Evolutionary conservation across 2,797 vertebrate genomes (phyloP).

Genomic region (Enteromius afrohamiltoni): DNA sequence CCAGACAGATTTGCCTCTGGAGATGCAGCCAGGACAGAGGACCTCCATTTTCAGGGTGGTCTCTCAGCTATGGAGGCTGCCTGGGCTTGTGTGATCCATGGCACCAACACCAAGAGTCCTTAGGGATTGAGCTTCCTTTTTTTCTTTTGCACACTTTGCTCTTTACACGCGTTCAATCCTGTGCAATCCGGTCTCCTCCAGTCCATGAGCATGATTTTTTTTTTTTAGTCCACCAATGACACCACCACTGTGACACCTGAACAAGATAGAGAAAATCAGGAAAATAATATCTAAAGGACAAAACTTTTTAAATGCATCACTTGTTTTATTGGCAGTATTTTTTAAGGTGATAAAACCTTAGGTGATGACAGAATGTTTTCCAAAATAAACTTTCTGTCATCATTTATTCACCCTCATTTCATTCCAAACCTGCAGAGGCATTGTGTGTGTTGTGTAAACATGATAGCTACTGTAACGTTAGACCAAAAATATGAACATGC

Average conservation of each 20-base stretch:
- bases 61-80: conserved; percentile 61
- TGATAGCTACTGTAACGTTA: no score
- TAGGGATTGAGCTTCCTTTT: conserved; percentile 66
- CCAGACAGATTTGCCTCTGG: conserved; percentile 58
- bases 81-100: conserved; percentile 66
- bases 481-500: background rate
- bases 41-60: conserved; percentile 66
- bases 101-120: conserved; percentile 58
- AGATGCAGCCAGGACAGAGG: conserved; percentile 52
- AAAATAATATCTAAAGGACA: conserved; percentile 53
- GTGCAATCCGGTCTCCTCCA: conserved; percentile 64
- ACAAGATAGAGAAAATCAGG: conserved; percentile 48
- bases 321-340: background rate
- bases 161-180: conserved; percentile 66
- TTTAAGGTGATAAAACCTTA: background rate
- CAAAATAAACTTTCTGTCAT: background rate
- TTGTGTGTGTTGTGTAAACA: no score
- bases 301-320: conserved; percentile 39
- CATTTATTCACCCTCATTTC: background rate
- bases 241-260: conserved; percentile 74
- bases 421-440: background rate
- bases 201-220: conserved; percentile 76
- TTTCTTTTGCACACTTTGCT: conserved; percentile 68
- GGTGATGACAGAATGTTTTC: no score
- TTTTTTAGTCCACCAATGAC: conserved; percentile 71